Evolutionary conservation across 2,888 invertebrate species (phyloP).

Genomic region (Heliconius ismenius): DNA sequence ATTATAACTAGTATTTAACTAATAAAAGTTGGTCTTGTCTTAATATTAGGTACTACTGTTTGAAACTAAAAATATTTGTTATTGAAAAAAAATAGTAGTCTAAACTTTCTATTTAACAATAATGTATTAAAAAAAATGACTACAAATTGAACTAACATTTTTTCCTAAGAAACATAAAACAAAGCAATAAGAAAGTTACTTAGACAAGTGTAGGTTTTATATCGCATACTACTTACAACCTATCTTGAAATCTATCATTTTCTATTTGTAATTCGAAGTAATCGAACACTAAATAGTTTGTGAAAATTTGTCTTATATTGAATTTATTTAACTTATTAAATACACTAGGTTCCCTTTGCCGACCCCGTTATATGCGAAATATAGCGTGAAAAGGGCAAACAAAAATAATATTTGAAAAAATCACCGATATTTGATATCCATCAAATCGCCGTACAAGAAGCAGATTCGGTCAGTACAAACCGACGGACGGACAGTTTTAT

Average conservation of each 20-base stretch:
- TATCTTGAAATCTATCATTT: not conserved
- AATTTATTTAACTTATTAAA: not conserved
- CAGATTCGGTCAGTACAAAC: constrained; percentile 24
- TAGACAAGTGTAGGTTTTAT: not conserved
- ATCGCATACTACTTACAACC: not conserved
- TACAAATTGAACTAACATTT: too few species aligned
- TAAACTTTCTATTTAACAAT: too few species aligned
- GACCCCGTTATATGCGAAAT: not conserved
- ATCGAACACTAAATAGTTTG: not conserved
- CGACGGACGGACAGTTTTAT: constrained; percentile 34
- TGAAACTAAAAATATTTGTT: too few species aligned
- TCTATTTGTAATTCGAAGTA: not conserved
- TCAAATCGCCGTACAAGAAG: not conserved
- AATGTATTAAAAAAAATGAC: too few species aligned
- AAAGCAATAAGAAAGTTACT: not conserved
- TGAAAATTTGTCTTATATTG: not conserved
- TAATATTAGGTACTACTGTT: not conserved
- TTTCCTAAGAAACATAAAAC: not conserved
- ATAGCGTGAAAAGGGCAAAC: too few species aligned
- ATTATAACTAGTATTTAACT: not conserved
- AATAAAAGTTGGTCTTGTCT: not conserved
- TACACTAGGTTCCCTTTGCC: not conserved
- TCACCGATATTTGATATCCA: not conserved
- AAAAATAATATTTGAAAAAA: not conserved
- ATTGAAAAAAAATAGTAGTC: too few species aligned